A percentile compares a stretch with the other conserved stretches of the same genome.
Conservation (phyloP, 2,113 vertebrate species). For the Sclerurus mexicanus region DNA sequence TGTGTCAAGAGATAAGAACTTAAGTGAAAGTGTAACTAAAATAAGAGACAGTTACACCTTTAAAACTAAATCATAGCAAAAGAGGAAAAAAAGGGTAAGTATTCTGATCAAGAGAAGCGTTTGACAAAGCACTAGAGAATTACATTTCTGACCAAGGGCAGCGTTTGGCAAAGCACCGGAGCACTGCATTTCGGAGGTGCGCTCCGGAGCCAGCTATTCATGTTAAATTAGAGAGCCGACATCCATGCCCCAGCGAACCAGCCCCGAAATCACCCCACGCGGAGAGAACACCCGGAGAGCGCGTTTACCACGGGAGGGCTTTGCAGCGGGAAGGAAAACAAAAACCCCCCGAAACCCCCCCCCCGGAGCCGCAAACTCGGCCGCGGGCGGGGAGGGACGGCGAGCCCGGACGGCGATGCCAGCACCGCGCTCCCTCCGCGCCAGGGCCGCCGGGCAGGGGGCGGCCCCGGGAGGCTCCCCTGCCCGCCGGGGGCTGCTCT, state of each 20-base stretch:
- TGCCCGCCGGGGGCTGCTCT: too few relatives aligned
- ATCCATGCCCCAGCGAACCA: not conserved
- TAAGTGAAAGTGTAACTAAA: not conserved
- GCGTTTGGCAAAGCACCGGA: not conserved
- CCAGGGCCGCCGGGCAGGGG: too few relatives aligned
- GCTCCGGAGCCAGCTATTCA: not conserved
- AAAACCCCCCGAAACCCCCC: not conserved
- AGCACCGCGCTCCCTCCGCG: too few relatives aligned
- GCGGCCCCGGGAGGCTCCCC: too few relatives aligned
- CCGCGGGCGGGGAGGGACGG: not conserved
- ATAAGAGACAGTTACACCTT: not conserved
- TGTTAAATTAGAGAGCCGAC: not conserved
- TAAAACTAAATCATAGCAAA: not conserved
- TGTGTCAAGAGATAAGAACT: not conserved
- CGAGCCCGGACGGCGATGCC: not conserved
- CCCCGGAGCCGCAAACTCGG: not conserved
- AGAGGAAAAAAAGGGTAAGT: too few relatives aligned
- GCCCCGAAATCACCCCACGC: not conserved
- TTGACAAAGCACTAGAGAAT: too few relatives aligned
- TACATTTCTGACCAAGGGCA: not conserved
- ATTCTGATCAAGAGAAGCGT: not conserved
- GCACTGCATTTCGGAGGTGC: not conserved
- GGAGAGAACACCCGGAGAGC: not conserved
- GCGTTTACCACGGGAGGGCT: not conserved
- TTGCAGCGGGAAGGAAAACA: accelerated